Evolutionary conservation across 2,888 invertebrate genomes (phyloP).

Genomic region (Drosophila pseudotakahashii): DNA sequence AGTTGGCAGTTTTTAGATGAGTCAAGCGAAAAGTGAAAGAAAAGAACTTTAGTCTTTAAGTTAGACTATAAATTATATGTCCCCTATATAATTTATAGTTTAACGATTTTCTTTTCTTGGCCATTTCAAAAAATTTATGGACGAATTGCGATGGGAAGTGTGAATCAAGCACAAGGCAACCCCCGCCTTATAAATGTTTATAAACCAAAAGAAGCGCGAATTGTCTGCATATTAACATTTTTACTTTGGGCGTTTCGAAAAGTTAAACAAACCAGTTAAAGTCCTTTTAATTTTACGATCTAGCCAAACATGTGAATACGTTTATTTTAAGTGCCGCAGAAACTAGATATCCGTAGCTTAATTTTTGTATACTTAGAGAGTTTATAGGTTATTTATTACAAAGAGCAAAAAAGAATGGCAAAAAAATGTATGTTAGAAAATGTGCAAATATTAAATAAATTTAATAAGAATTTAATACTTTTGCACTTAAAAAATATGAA

Average conservation of each 20-base stretch:
- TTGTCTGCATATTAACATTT: not conserved
- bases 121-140: not conserved
- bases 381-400: not conserved
- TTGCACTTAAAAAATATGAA: too few species aligned
- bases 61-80: not conserved
- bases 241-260: not conserved
- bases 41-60: not conserved
- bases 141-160: too few species aligned
- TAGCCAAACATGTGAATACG: not conserved
- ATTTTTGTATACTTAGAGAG: not conserved
- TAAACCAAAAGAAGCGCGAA: not conserved
- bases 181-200: not conserved
- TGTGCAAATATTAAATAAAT: too few species aligned
- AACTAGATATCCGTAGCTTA: not conserved
- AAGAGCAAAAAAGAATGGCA: not conserved
- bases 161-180: not conserved
- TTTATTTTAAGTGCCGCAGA: not conserved
- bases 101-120: not conserved
- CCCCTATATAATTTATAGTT: conserved; percentile 1
- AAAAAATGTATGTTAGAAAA: not conserved
- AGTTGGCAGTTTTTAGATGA: too few species aligned
- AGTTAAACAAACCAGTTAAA: not conserved
- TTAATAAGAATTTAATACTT: too few species aligned
- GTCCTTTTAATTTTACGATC: not conserved
- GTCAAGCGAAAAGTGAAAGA: conserved; percentile 7